Conservation (phyloP, 1,140 invertebrate genomes). For the Nixonia krombeini region DNA sequence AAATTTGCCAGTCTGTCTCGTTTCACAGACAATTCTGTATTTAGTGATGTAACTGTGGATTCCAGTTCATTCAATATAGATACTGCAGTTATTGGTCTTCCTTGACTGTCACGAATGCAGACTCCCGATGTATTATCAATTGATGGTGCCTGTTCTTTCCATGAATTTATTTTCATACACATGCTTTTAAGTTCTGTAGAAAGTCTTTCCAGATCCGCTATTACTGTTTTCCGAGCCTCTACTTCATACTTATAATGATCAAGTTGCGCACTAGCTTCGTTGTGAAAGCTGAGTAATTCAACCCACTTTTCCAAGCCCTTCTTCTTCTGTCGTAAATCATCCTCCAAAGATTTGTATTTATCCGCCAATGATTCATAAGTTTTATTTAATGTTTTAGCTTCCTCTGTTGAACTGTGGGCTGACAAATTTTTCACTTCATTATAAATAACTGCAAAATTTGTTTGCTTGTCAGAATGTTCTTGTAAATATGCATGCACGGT, state of each 20-base stretch:
- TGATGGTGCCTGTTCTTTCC: conserved; percentile 78
- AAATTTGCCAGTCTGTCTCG: conserved; percentile 79
- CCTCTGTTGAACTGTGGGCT: conserved; percentile 78
- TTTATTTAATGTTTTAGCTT: conserved; percentile 80
- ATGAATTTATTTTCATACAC: conserved; percentile 76
- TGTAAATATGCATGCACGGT: conserved; percentile 84
- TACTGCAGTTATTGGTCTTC: conserved; percentile 78
- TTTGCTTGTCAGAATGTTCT: conserved; percentile 85
- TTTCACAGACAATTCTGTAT: conserved; percentile 77
- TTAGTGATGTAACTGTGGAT: conserved; percentile 76
- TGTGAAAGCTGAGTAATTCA: conserved; percentile 85
- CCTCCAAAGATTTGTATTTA: conserved; percentile 84
- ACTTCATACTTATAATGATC: conserved; percentile 85
- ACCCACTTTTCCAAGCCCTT: conserved; percentile 85
- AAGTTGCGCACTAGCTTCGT: conserved; percentile 85
- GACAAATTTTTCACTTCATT: conserved; percentile 86
- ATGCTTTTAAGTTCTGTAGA: conserved; percentile 79
- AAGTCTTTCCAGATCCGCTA: conserved; percentile 77
- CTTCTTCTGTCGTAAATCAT: conserved; percentile 82
- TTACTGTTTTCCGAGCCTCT: conserved; percentile 79
- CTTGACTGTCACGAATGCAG: conserved; percentile 78
- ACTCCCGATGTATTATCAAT: conserved; percentile 80
- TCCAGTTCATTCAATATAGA: conserved; percentile 81
- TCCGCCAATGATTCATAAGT: conserved; percentile 81
- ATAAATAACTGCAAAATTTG: conserved; percentile 81